Evolutionary conservation across 1,140 invertebrate genomes (phyloP).

Genomic region (Drosophila prosaltans): DNA sequence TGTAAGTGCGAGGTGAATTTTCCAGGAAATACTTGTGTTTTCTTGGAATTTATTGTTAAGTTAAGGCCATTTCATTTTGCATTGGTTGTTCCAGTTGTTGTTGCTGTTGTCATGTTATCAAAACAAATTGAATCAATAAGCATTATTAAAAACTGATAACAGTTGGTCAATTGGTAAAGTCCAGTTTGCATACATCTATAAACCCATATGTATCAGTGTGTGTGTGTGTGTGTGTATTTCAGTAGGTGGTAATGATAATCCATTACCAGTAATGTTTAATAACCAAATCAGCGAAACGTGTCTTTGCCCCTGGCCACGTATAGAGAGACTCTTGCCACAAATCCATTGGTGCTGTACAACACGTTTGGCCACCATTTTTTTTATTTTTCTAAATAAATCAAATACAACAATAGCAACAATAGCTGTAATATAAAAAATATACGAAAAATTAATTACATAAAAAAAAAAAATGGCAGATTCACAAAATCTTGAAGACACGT

Average conservation of each 20-base stretch:
- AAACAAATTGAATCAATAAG: slow-evolving; percentile 36
- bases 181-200: neutral
- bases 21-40: slow-evolving; percentile 59
- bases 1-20: slow-evolving; percentile 45
- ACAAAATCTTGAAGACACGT: slow-evolving; percentile 59
- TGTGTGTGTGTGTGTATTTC: slow-evolving; percentile 3
- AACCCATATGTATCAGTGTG: neutral
- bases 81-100: slow-evolving; percentile 15
- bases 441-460: slow-evolving; percentile 26
- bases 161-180: slow-evolving; percentile 7
- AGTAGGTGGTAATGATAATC: slow-evolving; percentile 1
- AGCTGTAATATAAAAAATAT: slow-evolving; percentile 23
- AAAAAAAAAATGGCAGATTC: slow-evolving; percentile 5
- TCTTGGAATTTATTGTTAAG: slow-evolving; percentile 8
- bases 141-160: slow-evolving; percentile 29
- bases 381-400: slow-evolving; percentile 13
- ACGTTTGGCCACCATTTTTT: slow-evolving; percentile 75
- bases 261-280: slow-evolving; percentile 17
- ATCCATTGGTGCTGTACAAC: slow-evolving; percentile 31
- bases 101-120: slow-evolving; percentile 5
- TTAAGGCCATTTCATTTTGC: slow-evolving; percentile 61
- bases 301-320: slow-evolving; percentile 58
- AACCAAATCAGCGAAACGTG: slow-evolving; percentile 46
- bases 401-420: slow-evolving; percentile 41
- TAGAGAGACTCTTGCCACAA: slow-evolving; percentile 51